A percentile compares a stretch with the other conserved stretches of the same genome.
Evolutionary conservation across 1,140 invertebrate genomes (phyloP).

Genomic region (Globodera rostochiensis): DNA sequence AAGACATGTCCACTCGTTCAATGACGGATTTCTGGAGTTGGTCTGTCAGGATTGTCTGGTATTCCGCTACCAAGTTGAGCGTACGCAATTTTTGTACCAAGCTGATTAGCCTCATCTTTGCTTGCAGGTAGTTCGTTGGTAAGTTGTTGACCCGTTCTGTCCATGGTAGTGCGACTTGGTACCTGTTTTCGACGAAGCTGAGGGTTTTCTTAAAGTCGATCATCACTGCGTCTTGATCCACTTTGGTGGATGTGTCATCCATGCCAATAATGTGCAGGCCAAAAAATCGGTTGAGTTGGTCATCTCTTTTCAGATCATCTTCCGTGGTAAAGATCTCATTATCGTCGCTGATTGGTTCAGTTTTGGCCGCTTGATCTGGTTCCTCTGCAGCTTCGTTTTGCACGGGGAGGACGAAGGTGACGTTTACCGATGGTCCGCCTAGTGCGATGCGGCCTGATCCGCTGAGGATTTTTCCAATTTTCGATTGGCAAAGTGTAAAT

Average conservation of each 20-base stretch:
- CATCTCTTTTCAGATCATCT: background rate
- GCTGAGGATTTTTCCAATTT: background rate
- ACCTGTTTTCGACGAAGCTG: background rate
- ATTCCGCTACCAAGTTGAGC: background rate
- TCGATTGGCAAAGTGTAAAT: background rate
- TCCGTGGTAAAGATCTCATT: background rate
- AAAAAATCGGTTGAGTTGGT: background rate
- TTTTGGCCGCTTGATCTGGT: no score
- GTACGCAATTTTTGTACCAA: background rate
- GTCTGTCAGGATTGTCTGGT: background rate
- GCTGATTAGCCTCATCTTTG: background rate
- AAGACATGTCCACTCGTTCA: background rate
- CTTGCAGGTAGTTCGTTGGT: background rate
- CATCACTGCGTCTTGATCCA: background rate
- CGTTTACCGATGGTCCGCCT: background rate
- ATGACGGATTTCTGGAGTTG: background rate
- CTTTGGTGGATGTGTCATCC: background rate
- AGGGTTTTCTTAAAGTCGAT: slow-evolving; percentile 6
- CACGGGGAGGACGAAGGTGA: no score
- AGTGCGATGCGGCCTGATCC: background rate
- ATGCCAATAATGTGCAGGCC: background rate
- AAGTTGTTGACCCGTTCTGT: background rate
- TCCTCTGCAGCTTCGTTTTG: no score
- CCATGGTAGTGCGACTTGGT: background rate
- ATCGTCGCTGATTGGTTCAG: no score